phyloP scores from a whole-genome alignment of 2,888 invertebrate species.

The Coleophora flavipennella region DNA sequence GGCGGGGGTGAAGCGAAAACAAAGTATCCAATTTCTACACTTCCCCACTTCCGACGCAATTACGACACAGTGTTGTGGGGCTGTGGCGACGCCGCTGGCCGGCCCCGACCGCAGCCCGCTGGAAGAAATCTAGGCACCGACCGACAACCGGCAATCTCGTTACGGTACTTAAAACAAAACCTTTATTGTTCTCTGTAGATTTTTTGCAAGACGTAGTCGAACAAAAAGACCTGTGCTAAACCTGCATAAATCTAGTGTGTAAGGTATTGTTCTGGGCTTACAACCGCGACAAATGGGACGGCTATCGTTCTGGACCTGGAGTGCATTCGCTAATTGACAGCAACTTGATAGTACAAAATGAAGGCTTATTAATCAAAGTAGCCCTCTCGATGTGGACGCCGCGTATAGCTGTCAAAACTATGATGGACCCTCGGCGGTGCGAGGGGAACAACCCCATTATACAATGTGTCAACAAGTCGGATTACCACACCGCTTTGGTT shows the following conservation, averaged over 20 bases:
- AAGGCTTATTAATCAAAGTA: slow-evolving; percentile 15
- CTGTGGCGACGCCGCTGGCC: slow-evolving; percentile 39
- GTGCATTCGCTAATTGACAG: slow-evolving; percentile 20
- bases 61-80: slow-evolving; percentile 53
- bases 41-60: slow-evolving; percentile 66
- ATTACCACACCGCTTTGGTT: slow-evolving; percentile 28
- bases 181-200: slow-evolving; percentile 46
- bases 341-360: slow-evolving; percentile 11
- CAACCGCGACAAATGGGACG: slow-evolving; percentile 11
- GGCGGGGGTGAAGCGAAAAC: slow-evolving; percentile 42
- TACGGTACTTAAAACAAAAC: slow-evolving; percentile 56
- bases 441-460: slow-evolving; percentile 26
- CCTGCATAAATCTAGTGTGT: slow-evolving; percentile 13
- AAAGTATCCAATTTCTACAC: slow-evolving; percentile 63
- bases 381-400: slow-evolving; percentile 11
- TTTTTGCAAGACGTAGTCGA: slow-evolving; percentile 52
- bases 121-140: slow-evolving; percentile 45
- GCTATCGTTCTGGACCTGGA: slow-evolving; percentile 5
- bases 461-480: slow-evolving; percentile 38
- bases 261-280: slow-evolving; percentile 12
- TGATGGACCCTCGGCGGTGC: slow-evolving; percentile 14
- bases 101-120: slow-evolving; percentile 54
- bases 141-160: slow-evolving; percentile 57
- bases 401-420: slow-evolving; percentile 15
- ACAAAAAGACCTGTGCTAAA: slow-evolving; percentile 42